Conservation (phyloP, 2,888 invertebrate genomes). For the Caenorhabditis sulstoni region DNA sequence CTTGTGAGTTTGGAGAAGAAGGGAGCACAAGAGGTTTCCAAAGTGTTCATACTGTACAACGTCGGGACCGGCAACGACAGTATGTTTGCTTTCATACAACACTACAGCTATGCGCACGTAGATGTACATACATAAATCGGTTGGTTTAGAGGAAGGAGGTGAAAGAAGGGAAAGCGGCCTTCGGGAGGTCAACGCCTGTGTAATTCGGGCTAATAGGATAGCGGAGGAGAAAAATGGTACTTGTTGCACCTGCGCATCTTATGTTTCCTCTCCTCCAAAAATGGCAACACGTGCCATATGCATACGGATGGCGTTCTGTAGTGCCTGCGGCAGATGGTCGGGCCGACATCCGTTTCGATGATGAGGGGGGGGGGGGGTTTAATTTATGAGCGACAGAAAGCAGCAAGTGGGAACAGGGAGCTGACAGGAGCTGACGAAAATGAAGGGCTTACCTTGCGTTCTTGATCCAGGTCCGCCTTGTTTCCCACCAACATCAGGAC, state of each 20-base stretch:
- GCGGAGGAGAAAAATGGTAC: slow-evolving; percentile 35
- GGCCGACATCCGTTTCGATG: not conserved
- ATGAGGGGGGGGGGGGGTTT: not conserved
- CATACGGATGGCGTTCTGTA: slow-evolving; percentile 21
- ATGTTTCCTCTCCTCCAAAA: slow-evolving; percentile 20
- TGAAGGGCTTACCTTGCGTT: slow-evolving; percentile 69
- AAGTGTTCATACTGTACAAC: slow-evolving; percentile 36
- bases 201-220: slow-evolving; percentile 62
- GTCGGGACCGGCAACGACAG: not conserved
- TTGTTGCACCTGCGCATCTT: slow-evolving; percentile 55
- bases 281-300: slow-evolving; percentile 49
- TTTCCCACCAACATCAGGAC: slow-evolving; percentile 80
- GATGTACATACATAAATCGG: slow-evolving; percentile 49
- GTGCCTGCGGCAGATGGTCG: slow-evolving; percentile 11
- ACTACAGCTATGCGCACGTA: slow-evolving; percentile 36
- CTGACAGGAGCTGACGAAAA: not conserved
- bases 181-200: slow-evolving; percentile 40
- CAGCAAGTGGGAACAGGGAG: not conserved
- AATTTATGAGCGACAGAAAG: slow-evolving; percentile 27
- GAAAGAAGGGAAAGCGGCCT: not conserved
- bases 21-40: not conserved
- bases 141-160: not conserved
- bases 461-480: slow-evolving; percentile 80
- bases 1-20: not conserved
- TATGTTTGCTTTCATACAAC: slow-evolving; percentile 48